Evolutionary conservation across 2,113 vertebrate genomes (phyloP).

Genomic region (Peucedramus taeniatus): DNA sequence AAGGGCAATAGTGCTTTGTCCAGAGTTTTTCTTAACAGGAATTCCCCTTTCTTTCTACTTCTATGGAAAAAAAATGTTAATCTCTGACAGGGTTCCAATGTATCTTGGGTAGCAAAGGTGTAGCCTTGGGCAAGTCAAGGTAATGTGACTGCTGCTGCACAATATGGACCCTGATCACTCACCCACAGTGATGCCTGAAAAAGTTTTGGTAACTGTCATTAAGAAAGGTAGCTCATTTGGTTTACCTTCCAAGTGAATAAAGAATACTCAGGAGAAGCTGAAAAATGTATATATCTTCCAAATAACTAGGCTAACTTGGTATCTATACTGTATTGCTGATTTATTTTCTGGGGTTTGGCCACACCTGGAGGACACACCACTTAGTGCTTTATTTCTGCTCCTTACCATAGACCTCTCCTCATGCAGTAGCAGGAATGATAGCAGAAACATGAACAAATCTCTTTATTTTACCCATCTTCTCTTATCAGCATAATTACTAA

Average conservation of each 20-base stretch:
- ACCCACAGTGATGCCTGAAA: background rate
- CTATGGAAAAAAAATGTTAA: background rate
- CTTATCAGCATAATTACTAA: background rate
- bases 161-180: background rate
- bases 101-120: background rate
- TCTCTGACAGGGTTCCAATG: background rate
- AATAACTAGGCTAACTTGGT: background rate
- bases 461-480: background rate
- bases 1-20: background rate
- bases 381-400: background rate
- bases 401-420: background rate
- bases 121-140: background rate
- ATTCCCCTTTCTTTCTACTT: background rate
- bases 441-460: background rate
- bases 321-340: background rate
- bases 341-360: background rate
- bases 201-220: background rate
- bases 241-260: background rate
- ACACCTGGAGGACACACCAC: background rate
- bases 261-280: background rate
- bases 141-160: background rate
- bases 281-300: background rate
- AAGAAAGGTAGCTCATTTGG: fast-evolving
- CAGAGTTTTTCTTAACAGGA: background rate
- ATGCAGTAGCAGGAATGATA: background rate